Percentiles rank a stretch among this genome's conserved stretches.
phyloP scores from a whole-genome alignment of 2,888 invertebrate species.

The Luperina nickerlii region DNA sequence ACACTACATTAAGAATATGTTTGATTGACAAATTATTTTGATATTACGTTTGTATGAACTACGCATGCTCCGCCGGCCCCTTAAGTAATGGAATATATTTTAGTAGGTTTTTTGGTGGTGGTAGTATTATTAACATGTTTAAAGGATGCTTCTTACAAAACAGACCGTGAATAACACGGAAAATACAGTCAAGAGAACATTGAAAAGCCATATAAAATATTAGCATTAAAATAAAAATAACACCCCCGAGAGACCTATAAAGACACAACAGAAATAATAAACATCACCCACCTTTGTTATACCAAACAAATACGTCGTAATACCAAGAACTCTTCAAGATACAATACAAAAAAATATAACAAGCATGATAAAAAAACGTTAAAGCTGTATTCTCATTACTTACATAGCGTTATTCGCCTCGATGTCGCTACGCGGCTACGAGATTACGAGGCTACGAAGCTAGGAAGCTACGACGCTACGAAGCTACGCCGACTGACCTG shows the following conservation, averaged over 20 bases:
- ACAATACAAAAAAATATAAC: constrained; percentile 33
- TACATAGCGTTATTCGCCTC: constrained; percentile 60
- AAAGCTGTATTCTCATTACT: constrained; percentile 62
- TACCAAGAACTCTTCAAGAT: constrained; percentile 29
- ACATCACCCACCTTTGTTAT: background rate
- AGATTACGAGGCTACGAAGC: constrained; percentile 50
- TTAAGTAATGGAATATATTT: too few relatives aligned
- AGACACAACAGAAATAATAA: background rate
- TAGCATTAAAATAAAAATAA: background rate
- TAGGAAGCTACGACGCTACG: constrained; percentile 52
- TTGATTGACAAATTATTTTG: too few relatives aligned
- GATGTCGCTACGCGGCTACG: constrained; percentile 55
- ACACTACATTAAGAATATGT: too few relatives aligned
- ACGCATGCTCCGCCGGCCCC: too few relatives aligned
- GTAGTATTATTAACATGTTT: background rate
- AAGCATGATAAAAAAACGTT: constrained; percentile 37
- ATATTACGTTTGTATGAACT: too few relatives aligned
- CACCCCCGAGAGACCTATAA: background rate
- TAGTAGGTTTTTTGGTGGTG: too few relatives aligned
- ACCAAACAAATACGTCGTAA: constrained; percentile 12
- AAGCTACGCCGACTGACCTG: constrained; percentile 68
- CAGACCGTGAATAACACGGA: too few relatives aligned
- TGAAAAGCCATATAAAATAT: background rate
- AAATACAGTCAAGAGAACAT: background rate
- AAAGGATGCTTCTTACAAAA: background rate